A percentile compares a stretch with the other conserved stretches of the same genome.
phyloP scores from a whole-genome alignment of 2,113 vertebrate genomes.

The Paradisaea rubra region DNA sequence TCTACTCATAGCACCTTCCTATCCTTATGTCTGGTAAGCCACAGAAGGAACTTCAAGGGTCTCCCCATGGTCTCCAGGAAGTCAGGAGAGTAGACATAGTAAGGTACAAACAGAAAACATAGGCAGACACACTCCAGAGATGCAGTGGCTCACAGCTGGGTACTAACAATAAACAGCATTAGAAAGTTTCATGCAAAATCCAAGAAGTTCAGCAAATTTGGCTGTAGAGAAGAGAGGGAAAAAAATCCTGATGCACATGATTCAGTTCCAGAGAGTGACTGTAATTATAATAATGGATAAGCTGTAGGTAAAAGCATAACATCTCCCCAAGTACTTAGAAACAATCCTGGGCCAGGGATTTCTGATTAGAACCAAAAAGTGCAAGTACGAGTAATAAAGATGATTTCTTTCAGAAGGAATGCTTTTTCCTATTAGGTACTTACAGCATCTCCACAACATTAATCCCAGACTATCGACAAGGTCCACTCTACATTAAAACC shows the following conservation, averaged over 20 bases:
- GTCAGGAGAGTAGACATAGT: not conserved
- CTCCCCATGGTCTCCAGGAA: not conserved
- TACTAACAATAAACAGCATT: not conserved
- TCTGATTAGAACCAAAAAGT: not conserved
- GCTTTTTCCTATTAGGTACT: not conserved
- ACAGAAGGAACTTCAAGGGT: not conserved
- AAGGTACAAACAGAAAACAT: not conserved
- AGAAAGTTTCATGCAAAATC: not conserved
- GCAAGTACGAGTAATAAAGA: not conserved
- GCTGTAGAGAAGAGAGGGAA: not conserved
- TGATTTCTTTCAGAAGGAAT: not conserved
- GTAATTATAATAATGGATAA: not conserved
- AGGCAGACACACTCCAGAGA: not conserved
- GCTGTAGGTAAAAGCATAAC: not conserved
- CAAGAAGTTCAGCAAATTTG: not conserved
- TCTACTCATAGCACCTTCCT: not conserved
- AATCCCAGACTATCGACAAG: not conserved
- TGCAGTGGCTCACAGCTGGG: not conserved
- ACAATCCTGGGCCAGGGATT: not conserved
- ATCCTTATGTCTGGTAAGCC: not conserved
- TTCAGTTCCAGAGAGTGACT: not conserved
- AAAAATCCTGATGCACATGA: not conserved
- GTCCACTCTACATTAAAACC: constrained; percentile 15
- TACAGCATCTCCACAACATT: constrained; percentile 5
- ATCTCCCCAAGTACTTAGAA: not conserved